phyloP scores from a whole-genome alignment of 2,113 vertebrate genomes.

The Hystrix cristata region DNA sequence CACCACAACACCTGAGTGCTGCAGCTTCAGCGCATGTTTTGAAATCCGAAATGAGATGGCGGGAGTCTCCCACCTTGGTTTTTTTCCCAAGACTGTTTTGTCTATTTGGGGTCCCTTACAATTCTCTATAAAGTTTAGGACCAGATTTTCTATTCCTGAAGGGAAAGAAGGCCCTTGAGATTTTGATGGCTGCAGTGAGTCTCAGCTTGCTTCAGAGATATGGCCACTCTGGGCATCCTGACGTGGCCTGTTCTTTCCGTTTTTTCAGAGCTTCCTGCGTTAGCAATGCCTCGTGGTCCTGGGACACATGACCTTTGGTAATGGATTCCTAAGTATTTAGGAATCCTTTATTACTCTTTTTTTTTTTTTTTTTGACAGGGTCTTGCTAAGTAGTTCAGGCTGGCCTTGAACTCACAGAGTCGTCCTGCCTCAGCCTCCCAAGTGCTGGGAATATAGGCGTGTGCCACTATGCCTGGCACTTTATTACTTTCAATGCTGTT shows the following conservation, averaged over 20 bases:
- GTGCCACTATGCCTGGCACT: too few species aligned
- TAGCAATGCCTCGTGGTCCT: background rate
- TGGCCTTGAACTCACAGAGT: too few species aligned
- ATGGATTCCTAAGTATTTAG: background rate
- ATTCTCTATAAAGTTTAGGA: background rate
- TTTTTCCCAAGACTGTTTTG: background rate
- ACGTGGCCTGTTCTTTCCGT: background rate
- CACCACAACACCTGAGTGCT: background rate
- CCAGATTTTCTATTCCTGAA: background rate
- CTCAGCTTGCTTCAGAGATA: background rate
- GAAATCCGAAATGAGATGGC: background rate
- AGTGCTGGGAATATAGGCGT: too few species aligned
- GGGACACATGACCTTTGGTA: background rate
- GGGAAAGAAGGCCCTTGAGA: background rate
- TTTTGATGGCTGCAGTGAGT: background rate
- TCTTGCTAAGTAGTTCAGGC: too few species aligned
- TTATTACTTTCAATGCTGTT: background rate
- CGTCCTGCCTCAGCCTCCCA: too few species aligned
- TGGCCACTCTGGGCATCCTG: background rate
- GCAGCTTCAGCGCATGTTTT: background rate
- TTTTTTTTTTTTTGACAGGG: too few species aligned
- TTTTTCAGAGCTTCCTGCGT: background rate
- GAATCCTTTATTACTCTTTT: too few species aligned
- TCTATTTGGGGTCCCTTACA: background rate
- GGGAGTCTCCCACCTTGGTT: background rate